Evolutionary conservation across 2,113 vertebrate genomes (phyloP).

Genomic region (Eretmodus cyanostictus): DNA sequence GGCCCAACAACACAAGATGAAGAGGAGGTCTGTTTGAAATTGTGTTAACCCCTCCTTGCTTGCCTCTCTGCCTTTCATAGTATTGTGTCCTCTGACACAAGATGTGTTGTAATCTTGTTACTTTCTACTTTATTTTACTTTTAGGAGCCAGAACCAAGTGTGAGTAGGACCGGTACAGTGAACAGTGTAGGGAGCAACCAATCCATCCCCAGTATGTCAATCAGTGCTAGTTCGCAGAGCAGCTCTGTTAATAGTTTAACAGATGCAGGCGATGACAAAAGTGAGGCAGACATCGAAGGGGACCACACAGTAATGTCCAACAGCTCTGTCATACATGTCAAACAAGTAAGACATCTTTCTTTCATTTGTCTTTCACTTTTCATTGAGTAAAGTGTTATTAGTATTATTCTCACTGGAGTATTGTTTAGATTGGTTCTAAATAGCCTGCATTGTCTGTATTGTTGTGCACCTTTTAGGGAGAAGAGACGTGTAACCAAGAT

Average conservation of each 20-base stretch:
- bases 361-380: not conserved
- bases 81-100: not conserved
- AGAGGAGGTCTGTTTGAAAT: conserved; percentile 81
- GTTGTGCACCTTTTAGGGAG: conserved; percentile 72
- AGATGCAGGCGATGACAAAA: conserved; percentile 92
- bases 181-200: conserved; percentile 99
- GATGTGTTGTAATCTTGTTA: not conserved
- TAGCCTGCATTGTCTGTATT: not conserved
- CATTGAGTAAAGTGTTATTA: not conserved
- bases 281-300: conserved; percentile 91
- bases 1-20: conserved; percentile 91
- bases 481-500: conserved; percentile 82
- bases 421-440: not conserved
- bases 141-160: conserved; percentile 89
- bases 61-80: not conserved
- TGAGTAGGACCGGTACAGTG: conserved; percentile 90
- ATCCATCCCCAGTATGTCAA: conserved; percentile 99
- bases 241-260: conserved; percentile 98
- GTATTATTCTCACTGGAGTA: not conserved
- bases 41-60: not conserved
- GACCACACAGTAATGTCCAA: conserved; percentile 98
- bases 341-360: conserved; percentile 75
- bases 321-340: conserved; percentile 94
- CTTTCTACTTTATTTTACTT: not conserved
- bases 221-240: conserved; percentile 99